A percentile compares a stretch with the other conserved stretches of the same genome.
Conservation (phyloP, 1,140 invertebrate species). For the Drosophila tropicalis region DNA sequence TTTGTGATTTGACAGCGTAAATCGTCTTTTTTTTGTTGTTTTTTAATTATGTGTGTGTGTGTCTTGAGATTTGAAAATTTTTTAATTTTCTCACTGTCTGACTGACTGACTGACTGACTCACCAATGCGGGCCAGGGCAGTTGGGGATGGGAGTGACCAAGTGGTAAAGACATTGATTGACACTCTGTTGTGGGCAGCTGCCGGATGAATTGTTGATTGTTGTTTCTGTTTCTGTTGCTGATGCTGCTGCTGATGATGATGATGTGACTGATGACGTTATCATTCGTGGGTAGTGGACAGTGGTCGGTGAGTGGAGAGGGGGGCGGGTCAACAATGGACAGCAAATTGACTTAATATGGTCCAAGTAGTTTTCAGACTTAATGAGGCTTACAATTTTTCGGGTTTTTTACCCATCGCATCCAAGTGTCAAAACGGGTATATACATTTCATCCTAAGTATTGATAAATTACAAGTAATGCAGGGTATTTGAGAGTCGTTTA, state of each 20-base stretch:
- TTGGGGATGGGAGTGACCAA: slow-evolving; percentile 3
- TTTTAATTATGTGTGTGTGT: slow-evolving; percentile 1
- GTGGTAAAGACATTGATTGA: slow-evolving; percentile 53
- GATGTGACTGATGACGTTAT: background rate
- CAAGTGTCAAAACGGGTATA: background rate
- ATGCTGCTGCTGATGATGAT: background rate
- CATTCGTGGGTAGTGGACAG: background rate
- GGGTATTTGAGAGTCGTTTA: background rate
- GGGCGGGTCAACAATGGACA: background rate
- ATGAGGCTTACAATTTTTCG: slow-evolving; percentile 6
- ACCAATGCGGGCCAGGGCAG: slow-evolving; percentile 13
- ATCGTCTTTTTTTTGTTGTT: background rate
- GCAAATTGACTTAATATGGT: slow-evolving; percentile 22
- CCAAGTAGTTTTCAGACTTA: slow-evolving; percentile 9
- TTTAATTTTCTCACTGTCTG: background rate
- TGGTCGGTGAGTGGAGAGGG: background rate
- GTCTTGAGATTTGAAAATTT: background rate
- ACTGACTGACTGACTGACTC: background rate
- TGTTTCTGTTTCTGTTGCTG: background rate
- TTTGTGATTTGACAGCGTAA: background rate
- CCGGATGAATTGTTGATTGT: slow-evolving; percentile 54
- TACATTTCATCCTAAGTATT: background rate
- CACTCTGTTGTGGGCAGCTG: slow-evolving; percentile 67
- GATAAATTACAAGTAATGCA: background rate
- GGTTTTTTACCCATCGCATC: background rate